Conservation (phyloP, 2,113 vertebrate species). For the Ciconia boyciana region DNA sequence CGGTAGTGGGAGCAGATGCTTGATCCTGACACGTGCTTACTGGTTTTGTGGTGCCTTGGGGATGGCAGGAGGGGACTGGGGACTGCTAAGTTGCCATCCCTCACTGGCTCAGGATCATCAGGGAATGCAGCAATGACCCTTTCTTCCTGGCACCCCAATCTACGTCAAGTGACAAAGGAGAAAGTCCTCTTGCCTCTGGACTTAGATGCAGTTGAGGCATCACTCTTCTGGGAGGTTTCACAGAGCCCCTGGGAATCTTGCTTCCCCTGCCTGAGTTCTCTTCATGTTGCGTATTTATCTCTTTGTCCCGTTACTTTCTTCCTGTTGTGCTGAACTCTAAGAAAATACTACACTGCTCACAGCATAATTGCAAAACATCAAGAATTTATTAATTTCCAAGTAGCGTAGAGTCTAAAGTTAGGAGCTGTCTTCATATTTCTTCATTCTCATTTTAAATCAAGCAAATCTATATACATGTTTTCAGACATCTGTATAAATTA, state of each 20-base stretch:
- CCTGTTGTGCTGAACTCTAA: not conserved
- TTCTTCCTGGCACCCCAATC: not conserved
- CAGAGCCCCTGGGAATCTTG: not conserved
- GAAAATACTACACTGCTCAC: not conserved
- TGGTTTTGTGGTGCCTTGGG: not conserved
- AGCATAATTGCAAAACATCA: constrained; percentile 61
- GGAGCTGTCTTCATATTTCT: not conserved
- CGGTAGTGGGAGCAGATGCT: not conserved
- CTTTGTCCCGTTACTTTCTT: not conserved
- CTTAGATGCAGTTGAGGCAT: not conserved
- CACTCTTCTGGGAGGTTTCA: not conserved
- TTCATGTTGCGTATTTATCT: not conserved
- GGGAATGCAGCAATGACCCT: not conserved
- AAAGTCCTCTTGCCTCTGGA: not conserved
- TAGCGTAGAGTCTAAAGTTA: not conserved
- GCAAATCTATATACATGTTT: not conserved
- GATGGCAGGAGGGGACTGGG: not conserved
- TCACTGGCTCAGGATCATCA: not conserved
- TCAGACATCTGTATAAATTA: constrained; percentile 37
- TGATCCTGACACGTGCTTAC: not conserved
- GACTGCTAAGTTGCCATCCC: not conserved
- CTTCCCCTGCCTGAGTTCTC: not conserved
- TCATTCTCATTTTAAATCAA: constrained; percentile 8
- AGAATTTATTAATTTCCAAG: constrained; percentile 66
- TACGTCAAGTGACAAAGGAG: not conserved